phyloP scores from a whole-genome alignment of 2,888 invertebrate species.

The Exephanes ischioxanthus region DNA sequence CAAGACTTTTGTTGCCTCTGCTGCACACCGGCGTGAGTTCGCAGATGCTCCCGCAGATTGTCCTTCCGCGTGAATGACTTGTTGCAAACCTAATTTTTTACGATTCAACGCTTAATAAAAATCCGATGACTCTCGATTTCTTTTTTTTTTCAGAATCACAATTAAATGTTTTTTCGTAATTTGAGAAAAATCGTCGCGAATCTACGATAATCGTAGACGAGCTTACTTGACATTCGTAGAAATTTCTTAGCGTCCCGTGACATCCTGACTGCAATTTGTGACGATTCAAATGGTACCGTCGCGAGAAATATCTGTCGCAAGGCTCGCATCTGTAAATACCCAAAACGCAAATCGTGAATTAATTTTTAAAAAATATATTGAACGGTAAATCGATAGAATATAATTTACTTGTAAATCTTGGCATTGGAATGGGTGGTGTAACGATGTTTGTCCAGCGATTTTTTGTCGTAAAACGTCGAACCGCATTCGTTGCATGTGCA shows the following conservation, averaged over 20 bases:
- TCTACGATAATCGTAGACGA: neutral
- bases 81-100: conserved; percentile 85
- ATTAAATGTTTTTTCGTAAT: neutral
- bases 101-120: no score
- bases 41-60: conserved; percentile 90
- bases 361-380: no score
- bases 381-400: neutral
- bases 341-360: neutral
- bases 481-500: conserved; percentile 89
- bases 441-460: conserved; percentile 89
- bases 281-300: conserved; percentile 86
- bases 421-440: conserved; percentile 86
- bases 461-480: conserved; percentile 88
- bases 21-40: conserved; percentile 88
- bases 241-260: conserved; percentile 85
- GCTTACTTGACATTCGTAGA: conserved; percentile 87
- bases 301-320: conserved; percentile 86
- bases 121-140: no score
- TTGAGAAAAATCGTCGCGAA: neutral
- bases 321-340: conserved; percentile 82
- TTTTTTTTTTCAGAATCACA: neutral
- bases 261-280: conserved; percentile 86
- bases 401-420: conserved; percentile 82
- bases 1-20: conserved; percentile 88
- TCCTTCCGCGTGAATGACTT: conserved; percentile 89